Percentiles rank a stretch among this genome's conserved stretches.
These are phyloP conservation scores for Syngnathus floridae DNA, from an alignment of 2,113 vertebrate species.

Conservation along the genomic window DNA sequence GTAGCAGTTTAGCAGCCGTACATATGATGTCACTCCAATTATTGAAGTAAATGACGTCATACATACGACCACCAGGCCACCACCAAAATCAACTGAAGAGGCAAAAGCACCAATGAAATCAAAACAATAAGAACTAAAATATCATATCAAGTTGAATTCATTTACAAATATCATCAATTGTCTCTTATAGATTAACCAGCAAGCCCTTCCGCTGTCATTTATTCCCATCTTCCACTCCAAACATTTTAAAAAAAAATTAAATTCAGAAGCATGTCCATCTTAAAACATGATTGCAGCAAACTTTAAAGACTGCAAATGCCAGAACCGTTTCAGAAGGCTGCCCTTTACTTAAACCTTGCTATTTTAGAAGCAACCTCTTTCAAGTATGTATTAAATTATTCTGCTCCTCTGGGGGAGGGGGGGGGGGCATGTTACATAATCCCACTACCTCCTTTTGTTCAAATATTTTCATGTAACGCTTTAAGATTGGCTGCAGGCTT, in stretches of 20 bases:
- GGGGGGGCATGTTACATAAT: background rate
- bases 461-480: background rate
- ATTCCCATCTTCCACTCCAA: no score
- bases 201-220: no score
- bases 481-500: background rate
- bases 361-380: background rate
- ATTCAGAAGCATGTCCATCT: background rate
- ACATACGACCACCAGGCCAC: constrained; percentile 94
- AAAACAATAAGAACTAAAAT: background rate
- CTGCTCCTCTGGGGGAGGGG: background rate
- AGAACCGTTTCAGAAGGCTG: background rate
- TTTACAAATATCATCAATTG: no score
- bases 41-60: constrained; percentile 93
- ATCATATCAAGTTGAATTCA: no score
- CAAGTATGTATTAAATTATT: background rate
- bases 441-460: background rate
- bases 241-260: no score
- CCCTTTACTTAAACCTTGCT: background rate
- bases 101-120: background rate
- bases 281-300: background rate
- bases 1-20: constrained; percentile 94
- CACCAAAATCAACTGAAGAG: constrained; percentile 65
- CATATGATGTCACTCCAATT: constrained; percentile 97
- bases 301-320: background rate
- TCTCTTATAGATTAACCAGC: no score